A percentile compares a stretch with the other conserved stretches of the same genome.
Conservation (phyloP, 2,888 invertebrate genomes). For the Epinotia ramella region DNA sequence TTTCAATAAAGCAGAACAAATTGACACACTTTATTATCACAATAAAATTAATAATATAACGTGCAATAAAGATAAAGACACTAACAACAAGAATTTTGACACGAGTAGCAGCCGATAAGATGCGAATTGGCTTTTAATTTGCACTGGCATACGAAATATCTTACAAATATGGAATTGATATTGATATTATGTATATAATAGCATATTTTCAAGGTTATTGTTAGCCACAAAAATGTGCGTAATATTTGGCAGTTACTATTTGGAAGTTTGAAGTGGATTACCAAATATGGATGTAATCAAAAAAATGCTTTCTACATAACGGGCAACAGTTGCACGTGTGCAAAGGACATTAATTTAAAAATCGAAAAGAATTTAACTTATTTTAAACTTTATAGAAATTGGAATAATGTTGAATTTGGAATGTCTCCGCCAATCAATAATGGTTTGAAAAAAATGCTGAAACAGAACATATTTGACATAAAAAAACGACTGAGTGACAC, state of each 20-base stretch:
- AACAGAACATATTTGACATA: constrained; percentile 26
- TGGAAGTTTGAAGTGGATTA: constrained; percentile 1
- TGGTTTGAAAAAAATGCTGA: neutral
- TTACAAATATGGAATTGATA: constrained; percentile 9
- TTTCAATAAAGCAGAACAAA: constrained; percentile 1
- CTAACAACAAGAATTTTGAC: constrained; percentile 22
- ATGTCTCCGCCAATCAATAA: neutral
- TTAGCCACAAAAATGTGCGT: neutral
- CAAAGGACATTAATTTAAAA: neutral
- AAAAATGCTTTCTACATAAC: constrained; percentile 24
- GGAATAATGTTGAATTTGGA: neutral
- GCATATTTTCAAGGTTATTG: constrained; percentile 3
- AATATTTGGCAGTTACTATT: neutral
- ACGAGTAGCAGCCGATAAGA: constrained; percentile 15
- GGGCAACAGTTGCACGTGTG: neutral
- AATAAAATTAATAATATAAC: constrained; percentile 30
- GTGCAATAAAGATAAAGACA: constrained; percentile 27
- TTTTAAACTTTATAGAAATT: neutral
- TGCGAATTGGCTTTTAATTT: constrained; percentile 23
- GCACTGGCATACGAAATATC: constrained; percentile 8
- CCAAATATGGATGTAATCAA: constrained; percentile 20
- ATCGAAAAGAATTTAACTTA: neutral
- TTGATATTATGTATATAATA: neutral
- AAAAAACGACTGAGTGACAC: neutral
- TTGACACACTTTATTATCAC: constrained; percentile 29